A percentile compares a stretch with the other conserved stretches of the same genome.
phyloP scores from a whole-genome alignment of 2,888 invertebrate species.

The Drosophila paranaensis region DNA sequence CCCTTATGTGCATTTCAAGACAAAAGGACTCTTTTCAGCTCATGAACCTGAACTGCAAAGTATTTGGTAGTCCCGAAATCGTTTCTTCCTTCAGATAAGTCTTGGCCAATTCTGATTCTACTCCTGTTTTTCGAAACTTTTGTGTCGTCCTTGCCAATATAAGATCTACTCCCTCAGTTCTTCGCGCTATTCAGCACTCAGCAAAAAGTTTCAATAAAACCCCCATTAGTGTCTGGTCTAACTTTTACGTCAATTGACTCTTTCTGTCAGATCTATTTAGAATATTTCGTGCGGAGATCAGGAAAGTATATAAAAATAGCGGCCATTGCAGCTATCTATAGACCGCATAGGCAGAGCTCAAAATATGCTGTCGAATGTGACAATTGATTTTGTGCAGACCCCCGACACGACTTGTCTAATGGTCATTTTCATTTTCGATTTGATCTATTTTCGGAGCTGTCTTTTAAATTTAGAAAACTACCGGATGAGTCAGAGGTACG shows the following conservation, averaged over 20 bases:
- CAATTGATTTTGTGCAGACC: conserved; percentile 73
- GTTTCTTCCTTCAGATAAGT: background rate
- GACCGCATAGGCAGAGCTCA: conserved; percentile 52
- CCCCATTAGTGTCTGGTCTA: conserved; percentile 17
- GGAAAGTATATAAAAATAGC: conserved; percentile 54
- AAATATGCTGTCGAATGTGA: conserved; percentile 76
- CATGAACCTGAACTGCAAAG: too few relatives aligned
- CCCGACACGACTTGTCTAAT: conserved; percentile 40
- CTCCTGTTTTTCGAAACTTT: background rate
- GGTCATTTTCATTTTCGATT: conserved; percentile 1
- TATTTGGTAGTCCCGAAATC: background rate
- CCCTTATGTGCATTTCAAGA: too few relatives aligned
- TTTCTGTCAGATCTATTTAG: conserved; percentile 14
- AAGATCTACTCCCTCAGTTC: background rate
- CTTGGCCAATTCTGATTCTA: background rate
- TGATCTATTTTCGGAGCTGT: conserved; percentile 53
- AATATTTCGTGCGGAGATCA: conserved; percentile 4
- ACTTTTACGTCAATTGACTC: conserved; percentile 34
- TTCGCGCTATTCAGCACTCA: background rate
- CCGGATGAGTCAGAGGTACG: conserved; percentile 58
- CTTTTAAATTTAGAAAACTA: conserved; percentile 59
- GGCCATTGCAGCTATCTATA: conserved; percentile 55
- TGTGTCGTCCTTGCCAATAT: background rate
- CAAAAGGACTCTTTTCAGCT: too few relatives aligned
- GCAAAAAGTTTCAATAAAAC: background rate